Evolutionary conservation across 2,113 vertebrate species (phyloP).

Genomic region (Rhinopithecus roxellana): DNA sequence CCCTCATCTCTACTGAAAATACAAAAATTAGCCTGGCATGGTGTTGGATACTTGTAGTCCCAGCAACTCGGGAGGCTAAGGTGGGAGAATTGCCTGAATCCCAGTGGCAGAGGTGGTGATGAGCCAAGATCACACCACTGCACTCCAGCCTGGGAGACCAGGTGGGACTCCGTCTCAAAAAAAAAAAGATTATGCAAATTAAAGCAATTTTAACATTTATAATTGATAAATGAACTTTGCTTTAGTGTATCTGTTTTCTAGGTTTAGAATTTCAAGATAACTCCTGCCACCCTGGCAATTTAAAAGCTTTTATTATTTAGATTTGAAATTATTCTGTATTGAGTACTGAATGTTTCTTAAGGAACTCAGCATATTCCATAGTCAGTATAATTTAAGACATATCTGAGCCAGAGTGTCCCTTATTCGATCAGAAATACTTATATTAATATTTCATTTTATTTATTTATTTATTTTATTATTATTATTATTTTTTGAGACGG

Average conservation of each 20-base stretch:
- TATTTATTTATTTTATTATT: too few species aligned
- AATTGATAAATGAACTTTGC: not conserved
- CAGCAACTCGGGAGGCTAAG: too few species aligned
- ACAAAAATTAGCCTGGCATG: too few species aligned
- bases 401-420: not conserved
- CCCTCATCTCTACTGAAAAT: too few species aligned
- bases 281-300: not conserved
- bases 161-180: too few species aligned
- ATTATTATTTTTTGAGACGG: too few species aligned
- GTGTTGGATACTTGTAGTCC: too few species aligned
- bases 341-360: not conserved
- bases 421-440: not conserved
- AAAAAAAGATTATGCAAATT: not conserved
- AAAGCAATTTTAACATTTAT: constrained; percentile 2
- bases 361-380: not conserved
- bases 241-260: not conserved
- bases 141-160: too few species aligned
- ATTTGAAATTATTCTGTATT: not conserved
- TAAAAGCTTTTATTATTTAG: constrained; percentile 4
- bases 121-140: too few species aligned
- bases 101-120: too few species aligned
- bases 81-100: too few species aligned
- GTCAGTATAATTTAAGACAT: not conserved
- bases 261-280: not conserved
- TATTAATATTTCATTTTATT: not conserved